Base-by-base conservation (phyloP, 2,113 vertebrate species). In the Periophthalmodon schlosseri region DNA sequence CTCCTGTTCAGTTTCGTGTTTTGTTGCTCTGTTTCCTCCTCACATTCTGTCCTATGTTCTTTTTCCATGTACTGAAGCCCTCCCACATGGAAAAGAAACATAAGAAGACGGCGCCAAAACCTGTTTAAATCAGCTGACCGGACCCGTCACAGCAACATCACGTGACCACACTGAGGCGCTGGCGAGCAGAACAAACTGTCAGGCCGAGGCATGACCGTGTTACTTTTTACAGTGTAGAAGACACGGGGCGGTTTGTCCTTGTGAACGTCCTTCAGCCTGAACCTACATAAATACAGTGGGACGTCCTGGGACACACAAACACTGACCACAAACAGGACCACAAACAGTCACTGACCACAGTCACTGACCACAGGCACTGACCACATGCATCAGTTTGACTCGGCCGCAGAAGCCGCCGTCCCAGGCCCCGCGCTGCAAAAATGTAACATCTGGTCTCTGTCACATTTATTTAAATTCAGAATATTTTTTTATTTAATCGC, bases 261-360 rank as follows among this genome's bases (percentile, higher is more conserved):
- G 85, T 36, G 52, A 68, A 79, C 79, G 86, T 87, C 88, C 89
- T 91, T 84, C 73, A 86, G 67, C 71, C 18, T 75, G 64, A 71
- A 83, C 88, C 78, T 65, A 65, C 72, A 74, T 66, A 73, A 72
- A 61, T 44, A 20, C 60, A 72, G 69, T 24, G 10, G 67, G 74
- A 70, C 24, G 50, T 71, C 84, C 84, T 23, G 68, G 75, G 74
- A 68, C 76, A 83, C 63, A 56, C 44, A 60, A 76, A 73, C 76
- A 75, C 65, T 72, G 58, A 28, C 28, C 3, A 28, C 28, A 28
- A 28, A 28, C 28, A 28, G 28, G 28, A 28, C 28, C 28, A 28
- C 28, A 28, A 28, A 28, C 28, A 28, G 28, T 28, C 28, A 1
- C 28, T 28, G 28, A 28, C 28, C 28, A 28, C 28, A 28, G 73